Percentiles rank a stretch among this genome's conserved stretches.
phyloP scores from a whole-genome alignment of 2,113 vertebrate species.

The Gracilinanus agilis region DNA sequence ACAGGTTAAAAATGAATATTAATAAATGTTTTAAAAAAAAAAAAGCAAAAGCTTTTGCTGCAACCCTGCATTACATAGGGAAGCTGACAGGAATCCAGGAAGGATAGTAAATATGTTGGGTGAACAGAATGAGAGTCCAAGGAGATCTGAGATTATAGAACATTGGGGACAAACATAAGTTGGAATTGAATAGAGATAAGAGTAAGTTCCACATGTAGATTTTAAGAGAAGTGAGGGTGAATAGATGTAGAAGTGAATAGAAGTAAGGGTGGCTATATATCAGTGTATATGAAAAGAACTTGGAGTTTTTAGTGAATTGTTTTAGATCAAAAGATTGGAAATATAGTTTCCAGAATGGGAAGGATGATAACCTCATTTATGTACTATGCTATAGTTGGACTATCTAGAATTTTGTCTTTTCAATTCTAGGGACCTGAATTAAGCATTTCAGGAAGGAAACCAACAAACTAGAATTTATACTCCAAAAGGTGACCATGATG shows the following conservation, averaged over 20 bases:
- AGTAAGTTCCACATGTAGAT: background rate
- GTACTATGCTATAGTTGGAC: background rate
- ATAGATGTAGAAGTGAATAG: background rate
- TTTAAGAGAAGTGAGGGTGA: background rate
- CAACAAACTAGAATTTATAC: background rate
- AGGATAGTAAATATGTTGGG: background rate
- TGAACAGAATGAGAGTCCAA: background rate
- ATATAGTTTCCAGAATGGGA: background rate
- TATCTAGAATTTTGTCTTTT: background rate
- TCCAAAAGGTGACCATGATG: background rate
- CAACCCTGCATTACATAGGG: too few relatives aligned
- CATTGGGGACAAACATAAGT: background rate
- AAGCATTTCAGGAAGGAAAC: background rate
- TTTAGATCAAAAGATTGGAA: background rate
- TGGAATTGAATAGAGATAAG: background rate
- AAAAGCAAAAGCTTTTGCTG: too few relatives aligned
- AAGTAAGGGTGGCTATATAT: background rate
- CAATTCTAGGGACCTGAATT: background rate
- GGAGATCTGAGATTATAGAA: background rate
- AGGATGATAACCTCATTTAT: background rate
- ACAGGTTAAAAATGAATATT: too few relatives aligned
- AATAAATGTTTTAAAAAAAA: too few relatives aligned
- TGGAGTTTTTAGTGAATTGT: background rate
- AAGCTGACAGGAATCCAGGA: background rate
- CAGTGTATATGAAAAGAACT: background rate